Conservation (phyloP, 2,797 vertebrate genomes). For the Jordanella pulchra region DNA sequence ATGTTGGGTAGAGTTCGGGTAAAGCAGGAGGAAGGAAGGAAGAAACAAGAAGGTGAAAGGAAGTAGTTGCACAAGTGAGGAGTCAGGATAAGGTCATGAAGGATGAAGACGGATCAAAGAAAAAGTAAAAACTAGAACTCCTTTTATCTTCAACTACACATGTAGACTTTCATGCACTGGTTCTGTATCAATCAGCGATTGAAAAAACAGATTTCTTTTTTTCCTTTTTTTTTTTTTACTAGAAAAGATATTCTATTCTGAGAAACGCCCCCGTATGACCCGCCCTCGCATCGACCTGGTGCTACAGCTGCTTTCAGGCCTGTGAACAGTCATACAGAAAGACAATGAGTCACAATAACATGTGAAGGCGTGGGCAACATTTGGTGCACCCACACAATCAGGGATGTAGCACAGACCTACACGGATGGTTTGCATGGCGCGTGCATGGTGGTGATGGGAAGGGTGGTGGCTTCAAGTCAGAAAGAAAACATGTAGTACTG, state of each 20-base stretch:
- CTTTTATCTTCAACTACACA: slow-evolving; percentile 7
- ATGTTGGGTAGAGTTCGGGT: slow-evolving; percentile 26
- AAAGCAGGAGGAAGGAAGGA: slow-evolving; percentile 18
- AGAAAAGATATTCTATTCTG: slow-evolving; percentile 50
- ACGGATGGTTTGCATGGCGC: slow-evolving; percentile 15
- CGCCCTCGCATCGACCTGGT: slow-evolving; percentile 10
- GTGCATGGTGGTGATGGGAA: slow-evolving; percentile 48
- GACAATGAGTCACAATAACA: slow-evolving; percentile 35
- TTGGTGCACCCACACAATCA: slow-evolving; percentile 38
- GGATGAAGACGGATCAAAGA: background rate
- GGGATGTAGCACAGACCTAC: slow-evolving; percentile 17
- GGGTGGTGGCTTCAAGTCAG: slow-evolving; percentile 21
- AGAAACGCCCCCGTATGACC: slow-evolving; percentile 46
- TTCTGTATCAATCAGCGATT: slow-evolving; percentile 16
- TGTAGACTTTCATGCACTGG: background rate
- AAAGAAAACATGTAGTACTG: slow-evolving; percentile 16
- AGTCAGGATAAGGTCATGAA: slow-evolving; percentile 9
- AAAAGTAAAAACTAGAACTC: background rate
- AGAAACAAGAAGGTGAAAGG: slow-evolving; percentile 25
- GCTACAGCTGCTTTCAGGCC: slow-evolving; percentile 14
- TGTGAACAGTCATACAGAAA: slow-evolving; percentile 16
- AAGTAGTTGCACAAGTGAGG: slow-evolving; percentile 49
- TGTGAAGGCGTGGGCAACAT: slow-evolving; percentile 23
- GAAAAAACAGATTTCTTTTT: slow-evolving; percentile 24
- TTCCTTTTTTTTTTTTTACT: slow-evolving; percentile 47